Evolutionary conservation across 2,888 invertebrate species (phyloP), one percentile per base, ranked within the genome.

Genomic region (Corbicula japonica): DNA sequence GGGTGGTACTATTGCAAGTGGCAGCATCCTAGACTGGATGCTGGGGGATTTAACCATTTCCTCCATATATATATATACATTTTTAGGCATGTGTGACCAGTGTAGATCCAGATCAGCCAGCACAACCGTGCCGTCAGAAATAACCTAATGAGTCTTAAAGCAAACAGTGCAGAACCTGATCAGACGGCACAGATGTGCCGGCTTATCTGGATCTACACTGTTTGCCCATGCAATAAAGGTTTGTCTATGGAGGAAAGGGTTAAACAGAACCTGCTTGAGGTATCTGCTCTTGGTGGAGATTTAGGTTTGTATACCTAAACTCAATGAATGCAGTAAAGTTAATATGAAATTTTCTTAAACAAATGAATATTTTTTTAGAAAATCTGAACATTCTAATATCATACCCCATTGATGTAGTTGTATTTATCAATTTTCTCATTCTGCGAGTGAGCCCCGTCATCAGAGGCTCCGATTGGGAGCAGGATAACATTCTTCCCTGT

Each of bases 361-460:
- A 50, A 15, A 15, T 50, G 8, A 21, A 10, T 8, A 8, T 15
- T 50, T 21, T 8, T 8, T 8, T 21, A 23, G n/a, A 50, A 58
- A 3, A 15, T n/a, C 10, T 32, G 18, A 56, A 56, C 15, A 26
- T 8, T 2, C n/a, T 56, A 56, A 28, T 15, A 58, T 58, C 48
- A 41, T 66, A 93, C 98, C 90, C 99, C 99, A 94, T 98, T 96
- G 86, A 99, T 97, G 91, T 98, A 99, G 94, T 99, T 99, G 84
- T 96, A 95, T 76, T 97, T 94, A 94, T 99, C 96, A 88, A 99
- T 95, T 94, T 99, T 99, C 94, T 99, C 99, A 94, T 99, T 99
- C 94, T 99, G 98, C 18, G 98, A 98, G 95, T 99, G 99, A 77
- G 99, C 99, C 89, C 99, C 99, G 94, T 99, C 99, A 94, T 99